Base-by-base conservation (phyloP, 2,797 vertebrate species). In the Hirundo rustica region DNA sequence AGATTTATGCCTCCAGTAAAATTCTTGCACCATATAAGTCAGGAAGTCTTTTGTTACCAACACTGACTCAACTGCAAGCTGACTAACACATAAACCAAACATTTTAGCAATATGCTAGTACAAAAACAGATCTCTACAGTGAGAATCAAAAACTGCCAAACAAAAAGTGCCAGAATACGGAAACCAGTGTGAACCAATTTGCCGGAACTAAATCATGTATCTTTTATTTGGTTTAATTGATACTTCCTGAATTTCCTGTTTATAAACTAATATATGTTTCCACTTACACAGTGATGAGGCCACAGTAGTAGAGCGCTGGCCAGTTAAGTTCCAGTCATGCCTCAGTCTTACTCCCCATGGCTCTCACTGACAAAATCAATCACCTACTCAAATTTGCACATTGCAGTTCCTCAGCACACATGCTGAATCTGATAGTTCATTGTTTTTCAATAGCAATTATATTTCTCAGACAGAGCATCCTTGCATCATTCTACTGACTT, bases 1-100 rank as follows among this genome's bases (percentile, higher is more conserved):
- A 83, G 61, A 94, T 84, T 86, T 89, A 85, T 88, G 54, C 50
- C 94, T 88, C 57, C 70, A 83, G 65, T 77, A 91, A 83, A 85
- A 93, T 65, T 67, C 54, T 91, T 88, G 65, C 58, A 80, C 81
- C 68, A 89, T 32, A 4, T 57, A 94, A 94, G 42, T 91, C 71
- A 80, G 81, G 74, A 93, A 92, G 79, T 21, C 65, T 93, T 91
- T 30, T 91, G 75, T 65, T 70, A 92, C 62, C 71, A 87, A 71
- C 64, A 79, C 36, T 64, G 71, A 93, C 47, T 88, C 79, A 77
- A 58, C 42, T 68, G 51, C 75, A 71, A 73, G 47, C 64, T 73
- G 68, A 83, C 11, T 77, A 91, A 85, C 70, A 75, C 9, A 80
- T 71, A 74, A 92, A 58, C 32, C 3, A 58, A 89, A 83, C 54